These are phyloP conservation scores for Lonchura striata DNA, from an alignment of 2,113 vertebrate species.

Conservation along the genomic window DNA sequence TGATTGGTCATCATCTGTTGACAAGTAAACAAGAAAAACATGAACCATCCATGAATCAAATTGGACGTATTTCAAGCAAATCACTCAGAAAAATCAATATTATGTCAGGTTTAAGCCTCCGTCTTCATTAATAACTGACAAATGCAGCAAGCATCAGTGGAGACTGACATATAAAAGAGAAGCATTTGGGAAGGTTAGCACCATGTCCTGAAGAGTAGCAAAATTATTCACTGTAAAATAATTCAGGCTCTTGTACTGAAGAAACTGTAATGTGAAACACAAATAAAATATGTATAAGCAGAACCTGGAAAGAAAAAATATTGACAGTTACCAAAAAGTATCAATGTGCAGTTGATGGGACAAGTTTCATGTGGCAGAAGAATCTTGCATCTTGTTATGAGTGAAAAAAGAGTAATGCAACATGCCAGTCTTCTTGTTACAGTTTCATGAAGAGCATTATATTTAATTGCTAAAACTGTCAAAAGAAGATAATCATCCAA, in stretches of 20 bases:
- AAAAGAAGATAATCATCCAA: background rate
- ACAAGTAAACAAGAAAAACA: conserved; percentile 13
- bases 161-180: background rate
- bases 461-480: background rate
- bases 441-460: background rate
- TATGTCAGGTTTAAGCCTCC: background rate
- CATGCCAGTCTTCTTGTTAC: background rate
- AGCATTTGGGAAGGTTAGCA: background rate
- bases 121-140: conserved; percentile 15
- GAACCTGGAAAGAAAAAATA: background rate
- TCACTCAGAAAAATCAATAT: background rate
- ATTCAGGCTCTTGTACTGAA: background rate
- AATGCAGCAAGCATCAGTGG: background rate
- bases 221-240: background rate
- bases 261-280: background rate
- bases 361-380: background rate
- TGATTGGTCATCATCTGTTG: background rate
- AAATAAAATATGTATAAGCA: background rate
- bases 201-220: background rate
- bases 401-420: background rate
- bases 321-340: background rate
- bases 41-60: background rate
- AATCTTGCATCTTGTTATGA: background rate
- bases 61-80: background rate
- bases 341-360: background rate